Evolutionary conservation across 2,797 vertebrate genomes (phyloP), one percentile per base, ranked within the genome.

Genomic region (Lutjanus argentimaculatus): DNA sequence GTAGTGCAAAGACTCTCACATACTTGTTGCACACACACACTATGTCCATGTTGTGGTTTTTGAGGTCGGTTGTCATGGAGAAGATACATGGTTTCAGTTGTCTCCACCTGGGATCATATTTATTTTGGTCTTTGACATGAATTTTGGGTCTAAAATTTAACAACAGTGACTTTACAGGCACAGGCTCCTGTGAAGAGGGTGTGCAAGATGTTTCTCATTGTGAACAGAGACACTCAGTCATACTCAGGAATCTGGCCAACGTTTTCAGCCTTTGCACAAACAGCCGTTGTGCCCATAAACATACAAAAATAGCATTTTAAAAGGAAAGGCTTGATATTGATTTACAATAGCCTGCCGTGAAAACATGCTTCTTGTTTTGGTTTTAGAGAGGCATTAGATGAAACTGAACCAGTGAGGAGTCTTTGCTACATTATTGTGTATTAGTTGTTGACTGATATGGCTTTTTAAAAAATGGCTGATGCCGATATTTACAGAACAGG

Each of bases 1-100:
- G 97, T 81, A 21, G 17, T 6, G 10, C 11, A 43, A 55, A 72
- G 42, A 59, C 11, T 14, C 16, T 36, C 48, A 8, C 43, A 36
- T 8, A 58, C 15, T 16, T 43, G 57, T 11, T 48, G 15, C 13
- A n/a, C 13, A 51, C 25, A 17, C 10, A 11, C n/a, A 14, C 4
- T n/a, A 56, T 53, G 8, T 12, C 1, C 17, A 22, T 48, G 46
- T 14, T 36, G 62, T 43, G 0, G 5, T 21, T 36, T 68, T 67
- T 53, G 0, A 53, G 6, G 42, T 77, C 30, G 1, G 9, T 14
- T 0, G 1, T 63, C 1, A 15, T 21, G 22, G 21, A 11, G 8
- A 14, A 55, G 2, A 30, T 49, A 1, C 22, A 15, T n/a, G 19
- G 13, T 48, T 25, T n/a, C 17, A 6, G 17, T 71, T 46, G 11